These are phyloP conservation scores for Shargacucullia verbasci DNA, from an alignment of 2,888 invertebrate genomes.

Conservation along the genomic window DNA sequence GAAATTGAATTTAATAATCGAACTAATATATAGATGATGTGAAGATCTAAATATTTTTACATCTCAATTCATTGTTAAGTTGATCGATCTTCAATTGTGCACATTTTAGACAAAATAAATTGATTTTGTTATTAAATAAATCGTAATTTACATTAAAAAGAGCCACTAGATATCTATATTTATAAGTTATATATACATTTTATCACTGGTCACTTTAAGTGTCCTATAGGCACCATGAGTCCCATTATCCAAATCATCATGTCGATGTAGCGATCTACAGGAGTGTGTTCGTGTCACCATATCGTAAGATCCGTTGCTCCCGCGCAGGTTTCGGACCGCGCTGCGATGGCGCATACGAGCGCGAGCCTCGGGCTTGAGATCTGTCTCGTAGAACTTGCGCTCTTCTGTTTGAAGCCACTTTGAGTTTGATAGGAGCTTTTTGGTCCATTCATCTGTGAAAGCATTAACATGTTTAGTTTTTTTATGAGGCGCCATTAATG, in stretches of 20 bases:
- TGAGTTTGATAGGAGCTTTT: conserved; percentile 91
- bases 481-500: too few relatives aligned
- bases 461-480: background rate
- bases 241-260: conserved; percentile 79
- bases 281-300: conserved; percentile 81
- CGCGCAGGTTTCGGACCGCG: conserved; percentile 69
- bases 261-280: conserved; percentile 74
- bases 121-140: too few relatives aligned
- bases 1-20: too few relatives aligned
- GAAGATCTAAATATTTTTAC: too few relatives aligned
- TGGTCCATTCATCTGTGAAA: conserved; percentile 91
- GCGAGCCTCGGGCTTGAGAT: conserved; percentile 73
- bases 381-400: conserved; percentile 80
- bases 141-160: too few relatives aligned
- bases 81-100: too few relatives aligned
- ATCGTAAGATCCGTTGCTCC: conserved; percentile 77
- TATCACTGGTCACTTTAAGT: conserved; percentile 71
- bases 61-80: too few relatives aligned
- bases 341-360: conserved; percentile 70
- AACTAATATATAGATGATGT: too few relatives aligned
- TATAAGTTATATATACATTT: conserved; percentile 57
- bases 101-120: too few relatives aligned
- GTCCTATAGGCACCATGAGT: conserved; percentile 81
- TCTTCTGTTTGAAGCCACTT: conserved; percentile 93
- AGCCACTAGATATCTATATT: background rate